A percentile compares a stretch with the other conserved stretches of the same genome.
Evolutionary conservation across 2,797 vertebrate genomes (phyloP).

Genomic region (Morelia viridis): DNA sequence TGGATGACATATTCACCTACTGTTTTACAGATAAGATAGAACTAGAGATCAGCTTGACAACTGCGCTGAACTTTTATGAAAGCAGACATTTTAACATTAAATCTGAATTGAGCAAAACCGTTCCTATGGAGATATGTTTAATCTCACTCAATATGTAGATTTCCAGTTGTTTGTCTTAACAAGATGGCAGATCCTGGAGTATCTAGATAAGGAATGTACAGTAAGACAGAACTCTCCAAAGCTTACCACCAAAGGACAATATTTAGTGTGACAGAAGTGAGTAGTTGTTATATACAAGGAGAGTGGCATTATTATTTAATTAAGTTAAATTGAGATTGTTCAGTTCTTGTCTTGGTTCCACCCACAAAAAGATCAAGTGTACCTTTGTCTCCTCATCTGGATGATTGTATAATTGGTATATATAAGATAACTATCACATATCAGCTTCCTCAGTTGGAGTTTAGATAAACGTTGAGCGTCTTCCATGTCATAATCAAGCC

Average conservation of each 20-base stretch:
- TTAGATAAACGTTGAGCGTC: not conserved
- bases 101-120: not conserved
- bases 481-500: not conserved
- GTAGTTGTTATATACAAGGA: not conserved
- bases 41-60: not conserved
- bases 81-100: not conserved
- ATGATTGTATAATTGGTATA: not conserved
- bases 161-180: not conserved
- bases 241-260: not conserved
- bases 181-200: not conserved
- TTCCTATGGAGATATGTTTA: not conserved
- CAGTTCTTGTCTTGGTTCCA: not conserved
- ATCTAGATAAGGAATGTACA: not conserved
- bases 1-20: not conserved
- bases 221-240: not conserved
- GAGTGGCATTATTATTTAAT: not conserved
- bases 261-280: not conserved
- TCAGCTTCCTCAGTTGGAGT: not conserved
- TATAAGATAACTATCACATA: not conserved
- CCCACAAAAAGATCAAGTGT: not conserved
- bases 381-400: not conserved
- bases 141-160: not conserved
- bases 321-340: not conserved
- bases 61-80: not conserved
- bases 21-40: not conserved